Conservation (phyloP, 2,113 vertebrate genomes). For the Cebus imitator region DNA sequence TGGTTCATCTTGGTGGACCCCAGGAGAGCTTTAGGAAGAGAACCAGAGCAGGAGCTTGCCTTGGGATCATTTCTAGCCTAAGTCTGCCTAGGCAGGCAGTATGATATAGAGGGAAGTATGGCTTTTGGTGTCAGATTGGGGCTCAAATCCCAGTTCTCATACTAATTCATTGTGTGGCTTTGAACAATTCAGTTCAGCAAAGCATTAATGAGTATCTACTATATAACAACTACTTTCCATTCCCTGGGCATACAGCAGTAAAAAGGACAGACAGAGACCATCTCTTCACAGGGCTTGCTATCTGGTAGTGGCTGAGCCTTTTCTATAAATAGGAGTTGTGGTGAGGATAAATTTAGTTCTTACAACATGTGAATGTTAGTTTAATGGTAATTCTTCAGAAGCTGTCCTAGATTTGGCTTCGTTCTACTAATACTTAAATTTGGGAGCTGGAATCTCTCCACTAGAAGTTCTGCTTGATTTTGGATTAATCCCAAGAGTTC, state of each 20-base stretch:
- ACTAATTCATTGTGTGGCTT: not conserved
- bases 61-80: not conserved
- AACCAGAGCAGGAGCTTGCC: not conserved
- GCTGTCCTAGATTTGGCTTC: conserved; percentile 47
- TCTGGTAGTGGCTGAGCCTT: not conserved
- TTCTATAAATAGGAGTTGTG: not conserved
- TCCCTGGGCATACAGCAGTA: not conserved
- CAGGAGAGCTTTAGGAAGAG: not conserved
- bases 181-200: not conserved
- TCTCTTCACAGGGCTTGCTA: not conserved
- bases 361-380: not conserved
- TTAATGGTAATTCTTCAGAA: conserved; percentile 44
- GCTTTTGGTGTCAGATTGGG: not conserved
- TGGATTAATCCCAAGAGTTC: conserved; percentile 49
- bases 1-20: not conserved
- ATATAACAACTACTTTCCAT: not conserved
- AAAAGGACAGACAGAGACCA: not conserved
- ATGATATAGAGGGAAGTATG: not conserved
- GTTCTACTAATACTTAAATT: conserved; percentile 35
- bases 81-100: not conserved
- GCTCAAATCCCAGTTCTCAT: not conserved
- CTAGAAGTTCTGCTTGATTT: conserved; percentile 39
- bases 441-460: conserved; percentile 16
- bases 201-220: not conserved
- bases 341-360: conserved; percentile 31